phyloP scores from a whole-genome alignment of 2,797 vertebrate species.

The Momotus momota region DNA sequence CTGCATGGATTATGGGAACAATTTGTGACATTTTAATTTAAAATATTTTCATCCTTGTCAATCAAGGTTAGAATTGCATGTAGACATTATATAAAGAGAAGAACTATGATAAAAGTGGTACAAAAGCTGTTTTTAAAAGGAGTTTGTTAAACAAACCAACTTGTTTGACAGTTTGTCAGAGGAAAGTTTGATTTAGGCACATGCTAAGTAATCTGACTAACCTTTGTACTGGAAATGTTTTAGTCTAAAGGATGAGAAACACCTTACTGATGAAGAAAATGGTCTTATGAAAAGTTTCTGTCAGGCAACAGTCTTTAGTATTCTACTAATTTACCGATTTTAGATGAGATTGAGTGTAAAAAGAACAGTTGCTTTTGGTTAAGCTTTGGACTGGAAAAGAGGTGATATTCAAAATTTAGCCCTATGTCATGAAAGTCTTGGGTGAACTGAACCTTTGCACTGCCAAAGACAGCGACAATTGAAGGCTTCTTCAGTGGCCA shows the following conservation, averaged over 20 bases:
- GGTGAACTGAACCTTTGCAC: neutral
- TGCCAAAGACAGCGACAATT: neutral
- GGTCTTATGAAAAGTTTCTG: neutral
- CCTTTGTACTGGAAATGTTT: neutral
- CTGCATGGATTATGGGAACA: neutral
- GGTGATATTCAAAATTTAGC: neutral
- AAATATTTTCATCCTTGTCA: conserved; percentile 30
- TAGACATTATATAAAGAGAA: neutral
- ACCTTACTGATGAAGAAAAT: neutral
- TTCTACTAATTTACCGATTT: neutral
- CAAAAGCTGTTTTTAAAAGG: neutral
- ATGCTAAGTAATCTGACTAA: neutral
- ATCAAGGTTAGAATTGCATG: neutral
- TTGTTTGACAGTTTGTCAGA: neutral
- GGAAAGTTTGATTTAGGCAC: neutral
- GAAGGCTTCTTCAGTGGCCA: neutral
- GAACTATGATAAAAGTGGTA: neutral
- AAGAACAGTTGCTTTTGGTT: neutral
- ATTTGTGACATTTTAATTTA: conserved; percentile 9
- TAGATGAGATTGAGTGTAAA: neutral
- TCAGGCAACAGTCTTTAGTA: neutral
- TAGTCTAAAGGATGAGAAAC: neutral
- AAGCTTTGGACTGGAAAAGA: neutral
- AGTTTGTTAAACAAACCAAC: neutral
- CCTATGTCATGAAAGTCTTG: neutral